These are phyloP conservation scores for Cephus sareptanus DNA, from an alignment of 2,888 invertebrate species.

Conservation along the genomic window DNA sequence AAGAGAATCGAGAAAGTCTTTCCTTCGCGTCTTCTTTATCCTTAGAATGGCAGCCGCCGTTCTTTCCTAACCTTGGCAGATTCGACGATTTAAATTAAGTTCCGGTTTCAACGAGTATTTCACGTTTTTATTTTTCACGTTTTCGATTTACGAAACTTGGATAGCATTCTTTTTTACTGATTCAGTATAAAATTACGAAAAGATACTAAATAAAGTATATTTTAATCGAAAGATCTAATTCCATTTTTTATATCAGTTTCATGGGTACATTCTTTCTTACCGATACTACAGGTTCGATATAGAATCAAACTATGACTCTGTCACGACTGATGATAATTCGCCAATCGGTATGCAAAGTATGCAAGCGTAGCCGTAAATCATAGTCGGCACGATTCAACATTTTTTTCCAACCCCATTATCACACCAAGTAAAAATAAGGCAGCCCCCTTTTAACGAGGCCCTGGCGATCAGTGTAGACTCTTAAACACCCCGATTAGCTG, in stretches of 20 bases:
- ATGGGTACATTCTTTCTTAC: background rate
- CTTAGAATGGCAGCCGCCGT: background rate
- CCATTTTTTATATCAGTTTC: background rate
- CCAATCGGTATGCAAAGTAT: constrained; percentile 56
- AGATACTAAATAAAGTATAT: background rate
- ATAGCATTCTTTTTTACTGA: background rate
- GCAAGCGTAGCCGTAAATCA: constrained; percentile 43
- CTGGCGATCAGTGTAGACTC: constrained; percentile 65
- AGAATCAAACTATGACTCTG: background rate
- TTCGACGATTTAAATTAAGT: background rate
- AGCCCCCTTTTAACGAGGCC: constrained; percentile 63
- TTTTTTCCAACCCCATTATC: constrained; percentile 58
- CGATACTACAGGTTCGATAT: background rate
- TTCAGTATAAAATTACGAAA: background rate
- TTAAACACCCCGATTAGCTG: constrained; percentile 67
- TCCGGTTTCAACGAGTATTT: background rate
- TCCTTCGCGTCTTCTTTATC: background rate
- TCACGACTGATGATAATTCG: constrained; percentile 14
- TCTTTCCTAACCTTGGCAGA: background rate
- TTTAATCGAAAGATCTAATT: background rate
- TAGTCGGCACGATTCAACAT: constrained; percentile 8
- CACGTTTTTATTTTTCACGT: background rate
- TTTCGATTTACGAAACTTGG: background rate
- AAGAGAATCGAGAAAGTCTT: background rate
- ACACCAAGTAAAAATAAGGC: constrained; percentile 59